Percentiles rank a stretch among this genome's conserved stretches.
Conservation (phyloP, 2,797 vertebrate species). For the Manis pentadactyla region DNA sequence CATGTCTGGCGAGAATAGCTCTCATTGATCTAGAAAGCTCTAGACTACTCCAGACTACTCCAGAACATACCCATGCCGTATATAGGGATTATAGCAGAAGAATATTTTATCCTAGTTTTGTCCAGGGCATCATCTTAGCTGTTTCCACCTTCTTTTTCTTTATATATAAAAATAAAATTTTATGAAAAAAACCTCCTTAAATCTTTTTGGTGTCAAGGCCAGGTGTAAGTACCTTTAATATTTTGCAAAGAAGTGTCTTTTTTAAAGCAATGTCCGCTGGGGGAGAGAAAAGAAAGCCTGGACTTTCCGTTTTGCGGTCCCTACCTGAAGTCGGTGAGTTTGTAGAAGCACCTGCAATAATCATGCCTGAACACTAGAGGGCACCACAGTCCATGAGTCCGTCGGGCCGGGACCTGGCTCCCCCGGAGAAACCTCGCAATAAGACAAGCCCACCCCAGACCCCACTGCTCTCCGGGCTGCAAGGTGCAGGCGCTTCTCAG, state of each 20-base stretch:
- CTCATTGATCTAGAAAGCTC: neutral
- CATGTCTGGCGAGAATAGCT: neutral
- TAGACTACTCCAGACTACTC: no score
- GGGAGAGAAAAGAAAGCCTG: neutral
- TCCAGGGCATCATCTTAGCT: neutral
- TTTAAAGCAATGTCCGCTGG: neutral
- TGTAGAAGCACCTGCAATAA: neutral
- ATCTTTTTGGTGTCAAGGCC: fast-evolving
- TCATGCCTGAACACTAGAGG: fast-evolving
- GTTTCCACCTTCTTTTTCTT: neutral
- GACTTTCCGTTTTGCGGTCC: neutral
- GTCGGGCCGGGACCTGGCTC: fast-evolving
- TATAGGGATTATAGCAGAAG: fast-evolving
- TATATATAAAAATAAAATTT: neutral
- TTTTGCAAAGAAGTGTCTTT: neutral
- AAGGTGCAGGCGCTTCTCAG: neutral
- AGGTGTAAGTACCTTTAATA: neutral
- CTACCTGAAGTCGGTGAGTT: fast-evolving
- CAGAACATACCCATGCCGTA: fast-evolving
- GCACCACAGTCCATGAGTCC: neutral
- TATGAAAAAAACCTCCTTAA: neutral
- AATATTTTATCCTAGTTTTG: neutral
- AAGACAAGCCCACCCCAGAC: neutral
- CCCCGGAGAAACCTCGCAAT: fast-evolving
- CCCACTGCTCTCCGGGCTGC: fast-evolving